Evolutionary conservation across 2,113 vertebrate species (phyloP), one percentile per base, ranked within the genome.

Genomic region (Tupaia tana): DNA sequence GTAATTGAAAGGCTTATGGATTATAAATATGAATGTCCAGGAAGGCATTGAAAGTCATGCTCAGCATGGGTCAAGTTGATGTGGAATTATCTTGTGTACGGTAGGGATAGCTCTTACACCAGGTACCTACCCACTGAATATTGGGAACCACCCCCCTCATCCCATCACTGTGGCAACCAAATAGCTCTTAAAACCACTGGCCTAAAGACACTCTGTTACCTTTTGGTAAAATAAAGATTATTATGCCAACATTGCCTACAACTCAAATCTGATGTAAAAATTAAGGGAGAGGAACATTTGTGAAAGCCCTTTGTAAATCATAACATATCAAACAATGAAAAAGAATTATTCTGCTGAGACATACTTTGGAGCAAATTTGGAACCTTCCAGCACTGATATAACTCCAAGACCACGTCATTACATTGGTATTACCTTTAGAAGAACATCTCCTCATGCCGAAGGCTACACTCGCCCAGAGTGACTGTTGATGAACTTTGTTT

Each of bases 201-300:
- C 8, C 16, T 31, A 43, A 75, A 81, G 24, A 80, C 25, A 59
- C 3, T 59, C n/a, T n/a, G 3, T 81, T 66, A 89, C 2, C 8
- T 90, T 93, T 82, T 66, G n/a, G 27, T 71, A 25, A 66, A 81
- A 83, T 73, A 19, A 81, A 64, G 56, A 71, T 56, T 87, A 86
- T 56, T 24, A 75, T 63, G 80, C 2, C 27, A 70, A 20, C 3
- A 8, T 56, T 70, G 78, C 18, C 22, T 84, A 82, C n/a, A 89
- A 29, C 66, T 54, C n/a, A 89, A 93, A 16, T 14, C 18, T 79
- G 22, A 43, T 22, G 0, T 77, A 52, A 95, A 71, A 85, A 78
- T 63, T 93, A 87, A 82, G 79, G 20, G 81, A 43, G 2, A 87
- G 92, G 67, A 8, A 31, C n/a, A 3, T 52, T 84, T 91, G 24